Base-by-base conservation (phyloP, 2,888 invertebrate species). In the Aporophyla lueneburgensis region DNA sequence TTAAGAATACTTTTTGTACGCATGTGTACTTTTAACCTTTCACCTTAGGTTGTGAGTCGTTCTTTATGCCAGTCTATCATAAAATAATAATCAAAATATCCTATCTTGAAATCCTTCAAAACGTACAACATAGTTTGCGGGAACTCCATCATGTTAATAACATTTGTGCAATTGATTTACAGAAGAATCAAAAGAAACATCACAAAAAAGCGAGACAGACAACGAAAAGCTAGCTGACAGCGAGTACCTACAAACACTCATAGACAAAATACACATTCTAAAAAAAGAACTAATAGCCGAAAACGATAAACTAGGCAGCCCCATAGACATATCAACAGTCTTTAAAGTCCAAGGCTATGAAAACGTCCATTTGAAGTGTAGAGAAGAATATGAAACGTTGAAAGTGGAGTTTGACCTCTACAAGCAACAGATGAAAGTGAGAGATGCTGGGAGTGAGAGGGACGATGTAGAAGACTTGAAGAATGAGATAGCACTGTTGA, bases 391-490 rank as follows among this genome's bases (percentile, higher is more conserved):
- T 67, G 97, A 97, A 24, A 95, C 92, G 51, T 91, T 98, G 33
- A 97, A 97, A 86, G 95, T 97, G 61, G 98, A 98, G 87, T 97
- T 97, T 89, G 98, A 98, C 83, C 93, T 96, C 59, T 97, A 97
- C 85, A 98, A 97, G 91, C 91, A 93, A 65, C 95, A 96, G 81
- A 71, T 65, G 74, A 93, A 91, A 80, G 83, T 87, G 27, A 92
- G 87, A 69, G 90, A 90, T 21, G 90, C 85, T n/a, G 91, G 90
- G 3, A 90, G 88, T 51, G 93, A 93, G 43, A 89, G 86, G 7
- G 92, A 92, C 69, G 95, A 96, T 88, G 91, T 95, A 62, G 95
- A 95, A 46, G 93, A 97, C 75, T 94, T 97, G 86, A 97, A 96
- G 90, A 95, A 95, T 7, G 97, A 98, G 91, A 97, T 98, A 78